phyloP scores from a whole-genome alignment of 1,140 invertebrate genomes.

The Drosophila punjabiensis region DNA sequence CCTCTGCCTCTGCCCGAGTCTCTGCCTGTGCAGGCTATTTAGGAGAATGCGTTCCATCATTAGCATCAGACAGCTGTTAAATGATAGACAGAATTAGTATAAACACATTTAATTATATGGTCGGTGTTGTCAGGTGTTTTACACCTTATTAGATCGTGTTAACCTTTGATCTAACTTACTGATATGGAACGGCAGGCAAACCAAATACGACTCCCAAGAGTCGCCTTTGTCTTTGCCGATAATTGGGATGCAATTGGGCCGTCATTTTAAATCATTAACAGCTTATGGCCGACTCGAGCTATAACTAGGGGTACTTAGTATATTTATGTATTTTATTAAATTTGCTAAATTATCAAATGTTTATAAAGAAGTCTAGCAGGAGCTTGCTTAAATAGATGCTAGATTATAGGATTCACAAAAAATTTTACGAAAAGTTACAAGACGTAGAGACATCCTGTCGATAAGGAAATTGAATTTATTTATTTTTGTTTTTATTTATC shows the following conservation, averaged over 20 bases:
- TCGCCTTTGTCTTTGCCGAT: conserved; percentile 1
- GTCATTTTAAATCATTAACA: conserved; percentile 2
- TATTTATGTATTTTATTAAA: background rate
- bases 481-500: background rate
- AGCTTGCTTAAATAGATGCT: no score
- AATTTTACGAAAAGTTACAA: background rate
- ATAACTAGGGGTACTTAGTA: background rate
- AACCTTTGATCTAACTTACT: conserved; percentile 53
- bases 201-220: conserved; percentile 31
- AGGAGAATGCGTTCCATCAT: conserved; percentile 60
- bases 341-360: no score
- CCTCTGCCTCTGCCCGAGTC: background rate
- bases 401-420: background rate
- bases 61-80: conserved; percentile 61
- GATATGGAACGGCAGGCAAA: conserved; percentile 40
- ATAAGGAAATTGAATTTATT: background rate
- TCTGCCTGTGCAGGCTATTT: conserved; percentile 46
- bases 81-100: conserved; percentile 62
- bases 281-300: background rate
- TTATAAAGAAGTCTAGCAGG: background rate
- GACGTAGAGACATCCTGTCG: background rate
- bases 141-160: conserved; percentile 62
- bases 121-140: conserved; percentile 60
- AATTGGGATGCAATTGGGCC: background rate
- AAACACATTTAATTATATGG: conserved; percentile 63